A percentile compares a stretch with the other conserved stretches of the same genome.
Conservation (phyloP, 2,113 vertebrate genomes). For the Phasianus colchicus region DNA sequence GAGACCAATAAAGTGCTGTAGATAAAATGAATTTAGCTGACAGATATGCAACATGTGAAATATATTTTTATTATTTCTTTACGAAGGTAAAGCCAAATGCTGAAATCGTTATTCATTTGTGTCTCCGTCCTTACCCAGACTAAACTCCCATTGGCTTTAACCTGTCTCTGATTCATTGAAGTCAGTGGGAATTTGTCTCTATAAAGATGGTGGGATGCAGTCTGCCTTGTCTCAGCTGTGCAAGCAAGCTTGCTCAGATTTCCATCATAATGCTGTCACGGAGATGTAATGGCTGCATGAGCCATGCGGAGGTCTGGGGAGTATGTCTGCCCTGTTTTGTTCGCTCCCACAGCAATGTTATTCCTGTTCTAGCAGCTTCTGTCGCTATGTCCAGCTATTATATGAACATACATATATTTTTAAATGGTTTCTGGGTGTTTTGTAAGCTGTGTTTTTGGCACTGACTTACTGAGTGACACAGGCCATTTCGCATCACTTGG, state of each 20-base stretch:
- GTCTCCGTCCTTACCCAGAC: neutral
- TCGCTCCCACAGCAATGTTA: neutral
- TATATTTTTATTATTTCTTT: conserved; percentile 64
- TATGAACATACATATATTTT: neutral
- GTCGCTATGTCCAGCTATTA: neutral
- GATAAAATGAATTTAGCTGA: conserved; percentile 63
- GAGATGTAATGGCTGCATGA: rapidly evolving
- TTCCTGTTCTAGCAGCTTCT: neutral
- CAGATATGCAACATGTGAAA: conserved; percentile 36
- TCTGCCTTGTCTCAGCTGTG: neutral
- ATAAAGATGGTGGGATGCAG: neutral
- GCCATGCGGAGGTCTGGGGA: neutral
- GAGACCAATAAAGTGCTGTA: conserved; percentile 30
- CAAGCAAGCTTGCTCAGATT: neutral
- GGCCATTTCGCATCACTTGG: neutral
- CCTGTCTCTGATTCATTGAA: neutral
- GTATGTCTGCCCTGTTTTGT: rapidly evolving
- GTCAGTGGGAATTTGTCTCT: neutral
- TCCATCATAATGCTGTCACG: neutral
- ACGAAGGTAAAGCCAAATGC: conserved; percentile 32
- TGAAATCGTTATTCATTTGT: conserved; percentile 46
- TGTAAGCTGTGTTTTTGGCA: neutral
- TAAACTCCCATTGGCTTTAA: neutral
- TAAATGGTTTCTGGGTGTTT: neutral
- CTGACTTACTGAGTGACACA: neutral